Base-by-base conservation (phyloP, 1,140 invertebrate species). In the Pararge aegeria region DNA sequence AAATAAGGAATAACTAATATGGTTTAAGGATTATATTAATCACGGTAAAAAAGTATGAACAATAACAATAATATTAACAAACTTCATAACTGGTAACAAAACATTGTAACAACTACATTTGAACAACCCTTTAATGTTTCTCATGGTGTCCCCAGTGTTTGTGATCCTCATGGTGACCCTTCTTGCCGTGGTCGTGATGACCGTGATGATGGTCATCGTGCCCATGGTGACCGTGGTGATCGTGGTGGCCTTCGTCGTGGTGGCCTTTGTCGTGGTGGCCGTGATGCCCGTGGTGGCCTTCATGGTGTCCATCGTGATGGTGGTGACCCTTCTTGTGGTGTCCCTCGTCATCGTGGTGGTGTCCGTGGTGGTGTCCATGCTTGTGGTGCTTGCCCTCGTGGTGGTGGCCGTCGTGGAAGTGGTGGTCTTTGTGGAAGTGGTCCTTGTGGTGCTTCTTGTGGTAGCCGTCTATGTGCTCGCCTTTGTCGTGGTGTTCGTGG, bases 401-500 rank as follows among this genome's bases (percentile, higher is more conserved):
- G 75, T 93, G 92, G 72, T 93, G 91, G 75, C 93, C 92, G 70
- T 93, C 92, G 72, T 92, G 93, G 90, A 93, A 93, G 77, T 94
- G 92, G 53, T 94, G 94, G 57, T 94, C 92, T 78, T 94, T 95
- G 77, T 94, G 94, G 83, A 90, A 94, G 73, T 94, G 93, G 75
- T 95, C 94, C 61, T 93, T 74, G 69, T 94, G 94, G 69, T 94
- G 91, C 1, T 94, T 90, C 61, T 94, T 92, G 78, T 94, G 94
- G 64, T 92, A 92, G n/a, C 92, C 92, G 65, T 93, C 92, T 54
- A 89, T 91, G 73, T 91, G 91, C 69, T 93, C 92, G 1, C 92
- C 93, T 76, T 93, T 93, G 50, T 93, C 92, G 84, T 92, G 92
- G 40, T 86, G 86, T 34, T 93, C 91, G 53, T 92, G 90, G 63